Evolutionary conservation across 2,113 vertebrate genomes (phyloP).

Genomic region (Alaudala cheleensis): DNA sequence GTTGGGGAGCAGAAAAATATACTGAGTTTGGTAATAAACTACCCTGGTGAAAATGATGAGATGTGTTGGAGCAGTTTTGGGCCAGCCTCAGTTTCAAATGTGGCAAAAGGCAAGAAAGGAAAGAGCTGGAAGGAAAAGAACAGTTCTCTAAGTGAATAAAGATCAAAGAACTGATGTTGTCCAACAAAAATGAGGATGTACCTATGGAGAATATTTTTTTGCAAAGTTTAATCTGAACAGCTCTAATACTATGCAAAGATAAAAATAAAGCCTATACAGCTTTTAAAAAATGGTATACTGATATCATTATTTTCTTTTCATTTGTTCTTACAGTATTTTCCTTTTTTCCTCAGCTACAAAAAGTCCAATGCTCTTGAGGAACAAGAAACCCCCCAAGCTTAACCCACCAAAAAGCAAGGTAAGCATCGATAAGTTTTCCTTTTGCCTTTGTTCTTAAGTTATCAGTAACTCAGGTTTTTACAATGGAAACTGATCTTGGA

Average conservation of each 20-base stretch:
- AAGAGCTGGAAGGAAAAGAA: not conserved
- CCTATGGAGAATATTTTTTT: not conserved
- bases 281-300: not conserved
- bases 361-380: no score
- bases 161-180: not conserved
- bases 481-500: not conserved
- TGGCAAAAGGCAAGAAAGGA: not conserved
- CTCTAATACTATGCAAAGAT: not conserved
- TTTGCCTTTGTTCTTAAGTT: not conserved
- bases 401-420: not conserved
- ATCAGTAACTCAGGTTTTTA: not conserved
- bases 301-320: not conserved
- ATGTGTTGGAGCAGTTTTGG: not conserved
- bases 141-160: not conserved
- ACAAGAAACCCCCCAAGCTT: not conserved
- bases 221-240: not conserved
- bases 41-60: not conserved
- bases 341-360: not conserved
- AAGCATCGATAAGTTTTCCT: not conserved
- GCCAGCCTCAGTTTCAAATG: not conserved
- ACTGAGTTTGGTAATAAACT: not conserved
- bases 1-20: fast-evolving
- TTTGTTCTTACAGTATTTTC: not conserved
- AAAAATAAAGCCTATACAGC: not conserved
- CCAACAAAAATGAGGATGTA: not conserved